phyloP scores from a whole-genome alignment of 2,888 invertebrate genomes.

The Dasypolia templi region DNA sequence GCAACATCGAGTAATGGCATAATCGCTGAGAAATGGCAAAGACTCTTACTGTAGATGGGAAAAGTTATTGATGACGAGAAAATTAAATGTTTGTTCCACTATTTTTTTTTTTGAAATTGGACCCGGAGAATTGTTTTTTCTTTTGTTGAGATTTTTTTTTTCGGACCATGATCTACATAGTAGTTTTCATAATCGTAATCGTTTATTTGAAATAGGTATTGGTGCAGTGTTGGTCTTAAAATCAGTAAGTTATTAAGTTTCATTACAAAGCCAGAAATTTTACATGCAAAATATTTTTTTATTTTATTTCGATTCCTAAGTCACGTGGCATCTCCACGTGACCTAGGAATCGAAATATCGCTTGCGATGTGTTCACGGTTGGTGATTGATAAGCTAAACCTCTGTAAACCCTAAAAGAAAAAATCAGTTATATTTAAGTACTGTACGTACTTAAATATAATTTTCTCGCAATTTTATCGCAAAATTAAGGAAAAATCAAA shows the following conservation, averaged over 20 bases:
- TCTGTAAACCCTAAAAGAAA: background rate
- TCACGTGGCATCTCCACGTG: no score
- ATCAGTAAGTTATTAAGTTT: no score
- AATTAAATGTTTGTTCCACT: conserved; percentile 12
- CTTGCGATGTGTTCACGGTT: background rate
- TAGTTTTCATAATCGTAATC: no score
- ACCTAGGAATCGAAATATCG: no score
- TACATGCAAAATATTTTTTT: no score
- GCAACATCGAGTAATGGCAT: conserved; percentile 38
- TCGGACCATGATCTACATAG: background rate
- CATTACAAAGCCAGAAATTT: no score
- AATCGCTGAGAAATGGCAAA: conserved; percentile 38
- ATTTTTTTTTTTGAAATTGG: conserved; percentile 36
- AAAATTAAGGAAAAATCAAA: background rate
- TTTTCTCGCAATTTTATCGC: background rate
- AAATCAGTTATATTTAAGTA: no score
- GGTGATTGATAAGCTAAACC: background rate
- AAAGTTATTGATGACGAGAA: conserved; percentile 46
- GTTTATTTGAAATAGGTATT: no score
- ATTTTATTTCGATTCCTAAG: background rate
- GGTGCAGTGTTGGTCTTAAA: no score
- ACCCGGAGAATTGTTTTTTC: background rate
- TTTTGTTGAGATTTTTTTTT: background rate
- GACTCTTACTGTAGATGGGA: conserved; percentile 33
- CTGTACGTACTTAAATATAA: background rate